Evolutionary conservation across 2,888 invertebrate genomes (phyloP).

Genomic region (Campoletis raptor): DNA sequence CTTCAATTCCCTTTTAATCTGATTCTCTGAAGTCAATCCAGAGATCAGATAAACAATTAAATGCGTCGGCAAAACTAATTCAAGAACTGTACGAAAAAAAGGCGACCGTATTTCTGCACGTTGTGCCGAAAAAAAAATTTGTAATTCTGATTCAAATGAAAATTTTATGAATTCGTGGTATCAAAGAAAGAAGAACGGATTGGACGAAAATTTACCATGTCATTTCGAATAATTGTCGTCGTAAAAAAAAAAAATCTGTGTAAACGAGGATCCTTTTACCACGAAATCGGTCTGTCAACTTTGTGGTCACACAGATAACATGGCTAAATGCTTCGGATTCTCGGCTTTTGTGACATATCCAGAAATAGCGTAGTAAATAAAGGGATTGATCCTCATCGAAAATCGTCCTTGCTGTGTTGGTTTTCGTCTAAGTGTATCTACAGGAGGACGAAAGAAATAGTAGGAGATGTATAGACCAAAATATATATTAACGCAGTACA

Average conservation of each 20-base stretch:
- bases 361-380: conserved; percentile 13
- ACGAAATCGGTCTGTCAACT: conserved; percentile 20
- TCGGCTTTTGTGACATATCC: conserved; percentile 10
- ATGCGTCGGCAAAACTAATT: too few relatives aligned
- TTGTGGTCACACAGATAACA: conserved; percentile 23
- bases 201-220: background rate
- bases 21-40: too few relatives aligned
- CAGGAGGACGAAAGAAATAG: conserved; percentile 50
- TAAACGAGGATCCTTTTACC: background rate
- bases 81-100: too few relatives aligned
- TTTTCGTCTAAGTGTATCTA: conserved; percentile 33
- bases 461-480: background rate
- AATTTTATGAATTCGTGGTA: background rate
- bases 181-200: background rate
- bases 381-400: conserved; percentile 12
- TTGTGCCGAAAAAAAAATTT: background rate
- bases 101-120: background rate
- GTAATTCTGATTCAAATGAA: background rate
- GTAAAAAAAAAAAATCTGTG: background rate
- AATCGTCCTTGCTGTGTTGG: conserved; percentile 18
- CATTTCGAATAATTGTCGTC: background rate
- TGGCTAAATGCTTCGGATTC: conserved; percentile 28
- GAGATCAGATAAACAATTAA: too few relatives aligned
- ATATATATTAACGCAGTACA: background rate
- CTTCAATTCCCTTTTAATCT: too few relatives aligned